Conservation (phyloP, 2,797 vertebrate species). For the Pygocentrus nattereri region DNA sequence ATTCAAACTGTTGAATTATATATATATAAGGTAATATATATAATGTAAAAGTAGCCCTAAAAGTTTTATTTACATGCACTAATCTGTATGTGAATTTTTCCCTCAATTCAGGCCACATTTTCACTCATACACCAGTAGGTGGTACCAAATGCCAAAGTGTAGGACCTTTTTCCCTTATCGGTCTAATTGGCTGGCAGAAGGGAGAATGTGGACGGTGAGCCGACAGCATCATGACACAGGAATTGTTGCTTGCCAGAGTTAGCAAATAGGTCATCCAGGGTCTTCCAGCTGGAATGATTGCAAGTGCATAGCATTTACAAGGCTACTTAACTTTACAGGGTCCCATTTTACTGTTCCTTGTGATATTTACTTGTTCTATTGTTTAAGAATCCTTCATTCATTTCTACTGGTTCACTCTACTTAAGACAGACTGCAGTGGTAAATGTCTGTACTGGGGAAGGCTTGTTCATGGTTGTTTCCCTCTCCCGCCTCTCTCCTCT, state of each 20-base stretch:
- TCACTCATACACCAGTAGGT: constrained; percentile 52
- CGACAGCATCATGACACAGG: constrained; percentile 17
- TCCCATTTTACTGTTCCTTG: constrained; percentile 65
- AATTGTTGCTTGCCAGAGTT: constrained; percentile 32
- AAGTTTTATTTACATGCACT: not conserved
- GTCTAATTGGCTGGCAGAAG: not conserved
- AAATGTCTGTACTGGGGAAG: constrained; percentile 37
- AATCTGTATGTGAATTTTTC: too few species aligned
- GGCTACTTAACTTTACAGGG: constrained; percentile 66
- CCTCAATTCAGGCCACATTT: constrained; percentile 20
- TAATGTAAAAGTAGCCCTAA: not conserved
- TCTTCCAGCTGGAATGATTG: constrained; percentile 57
- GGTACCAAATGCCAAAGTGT: constrained; percentile 54
- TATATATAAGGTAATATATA: too few species aligned
- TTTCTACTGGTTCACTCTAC: constrained; percentile 52
- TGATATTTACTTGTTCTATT: too few species aligned
- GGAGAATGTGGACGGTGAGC: not conserved
- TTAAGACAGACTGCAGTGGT: constrained; percentile 12
- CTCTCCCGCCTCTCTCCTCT: constrained; percentile 15
- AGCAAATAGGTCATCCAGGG: constrained; percentile 45
- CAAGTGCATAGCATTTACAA: constrained; percentile 60
- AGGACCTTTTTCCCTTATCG: constrained; percentile 16
- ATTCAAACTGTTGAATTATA: not conserved
- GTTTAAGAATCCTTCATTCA: constrained; percentile 61
- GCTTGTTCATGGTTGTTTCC: constrained; percentile 31